Evolutionary conservation across 1,140 invertebrate genomes (phyloP).

Genomic region (Drosophila chauvacae): DNA sequence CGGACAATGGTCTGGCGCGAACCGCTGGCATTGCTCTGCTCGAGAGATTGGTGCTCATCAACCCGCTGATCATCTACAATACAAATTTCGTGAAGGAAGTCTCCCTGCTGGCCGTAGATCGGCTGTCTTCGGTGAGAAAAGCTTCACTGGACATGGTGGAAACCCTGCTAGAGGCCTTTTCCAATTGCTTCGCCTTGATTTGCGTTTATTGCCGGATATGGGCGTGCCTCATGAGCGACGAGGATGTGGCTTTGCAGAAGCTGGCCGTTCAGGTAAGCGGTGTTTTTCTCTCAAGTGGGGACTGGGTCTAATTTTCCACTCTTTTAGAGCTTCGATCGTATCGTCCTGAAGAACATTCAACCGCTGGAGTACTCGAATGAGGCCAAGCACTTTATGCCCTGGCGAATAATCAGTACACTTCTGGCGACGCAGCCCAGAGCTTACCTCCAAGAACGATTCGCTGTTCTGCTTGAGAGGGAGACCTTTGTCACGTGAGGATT

Average conservation of each 20-base stretch:
- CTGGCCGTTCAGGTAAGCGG: constrained; percentile 52
- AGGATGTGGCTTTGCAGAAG: constrained; percentile 66
- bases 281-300: too few relatives aligned
- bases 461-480: constrained; percentile 49
- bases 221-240: constrained; percentile 68
- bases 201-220: constrained; percentile 75
- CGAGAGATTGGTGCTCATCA: constrained; percentile 68
- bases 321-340: constrained; percentile 69
- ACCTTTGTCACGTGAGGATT: constrained; percentile 53
- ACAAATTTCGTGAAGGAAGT: constrained; percentile 73
- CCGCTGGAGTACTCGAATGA: constrained; percentile 72
- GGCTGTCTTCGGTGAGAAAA: constrained; percentile 67
- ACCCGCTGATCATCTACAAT: constrained; percentile 76
- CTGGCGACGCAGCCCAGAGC: constrained; percentile 61
- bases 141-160: constrained; percentile 65
- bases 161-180: constrained; percentile 59
- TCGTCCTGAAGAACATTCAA: constrained; percentile 64
- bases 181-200: constrained; percentile 71
- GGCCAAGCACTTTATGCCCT: constrained; percentile 76
- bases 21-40: constrained; percentile 68
- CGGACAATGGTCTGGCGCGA: constrained; percentile 61
- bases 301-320: neutral
- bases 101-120: constrained; percentile 59
- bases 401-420: constrained; percentile 75
- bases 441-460: constrained; percentile 66